Base-by-base conservation (phyloP, 2,888 invertebrate genomes). In the Spilosoma lubricipeda region DNA sequence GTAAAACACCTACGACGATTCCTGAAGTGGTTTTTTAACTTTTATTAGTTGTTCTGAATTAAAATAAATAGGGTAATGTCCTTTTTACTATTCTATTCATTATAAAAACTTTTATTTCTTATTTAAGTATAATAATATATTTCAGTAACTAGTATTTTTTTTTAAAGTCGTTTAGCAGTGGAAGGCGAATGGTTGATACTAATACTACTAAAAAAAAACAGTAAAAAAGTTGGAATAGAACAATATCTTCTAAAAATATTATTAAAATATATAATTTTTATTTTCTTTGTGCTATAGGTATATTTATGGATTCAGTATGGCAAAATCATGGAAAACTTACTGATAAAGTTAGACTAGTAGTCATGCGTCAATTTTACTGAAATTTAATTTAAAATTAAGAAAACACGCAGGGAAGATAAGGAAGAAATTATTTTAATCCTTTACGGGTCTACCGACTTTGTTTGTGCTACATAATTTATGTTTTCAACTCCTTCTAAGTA, bases 401-500 rank as follows among this genome's bases (percentile, higher is more conserved):
- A 11, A 39, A 11, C 3, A 15, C 18, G 20, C 7, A 33, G 18
- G 13, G 23, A 68, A 27, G 52, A 33, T 36, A 52, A 23, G 13
- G n/a, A 13, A 45, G 45, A 45, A 70, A 64, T 45, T 30, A 64
- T 63, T 77, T 63, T n/a, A 63, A 74, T n/a, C 42, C 65, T 65
- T 71, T 65, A 67, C 27, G 33, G 33, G 23, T 52, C 9, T 3
- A 39, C 23, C 30, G 7, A 71, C 30, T n/a, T 48, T 66, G 56
- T 45, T 33, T 45, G 36, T 69, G 23, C 30, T 63, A 64, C 33
- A 70, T 77, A 73, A 74, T 80, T 72, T 71, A 15, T 71, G 75
- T 80, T 76, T 73, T 67, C 73, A 69, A 72, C 64, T 65, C 52
- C 42, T 72, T 72, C 20, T n/a, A 76, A 76, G 33, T 75, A 56